A percentile compares a stretch with the other conserved stretches of the same genome.
Conservation (phyloP, 53 echinoderm and acorn worm genomes). For the Patiria pectinifera region DNA sequence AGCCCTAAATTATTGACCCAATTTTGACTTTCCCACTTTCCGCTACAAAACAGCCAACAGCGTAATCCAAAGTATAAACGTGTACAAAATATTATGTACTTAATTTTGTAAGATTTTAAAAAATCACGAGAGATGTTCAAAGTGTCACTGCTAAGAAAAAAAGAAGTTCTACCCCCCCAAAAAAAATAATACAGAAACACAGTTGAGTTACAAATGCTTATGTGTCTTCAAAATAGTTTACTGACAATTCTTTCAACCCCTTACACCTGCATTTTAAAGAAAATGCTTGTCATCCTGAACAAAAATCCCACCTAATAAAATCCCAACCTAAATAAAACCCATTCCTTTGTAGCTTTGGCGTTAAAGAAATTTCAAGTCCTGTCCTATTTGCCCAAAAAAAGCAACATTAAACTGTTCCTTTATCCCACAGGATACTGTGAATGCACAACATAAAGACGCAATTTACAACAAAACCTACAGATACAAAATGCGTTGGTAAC, state of each 20-base stretch:
- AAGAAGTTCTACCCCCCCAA: not conserved
- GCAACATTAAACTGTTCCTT: not conserved
- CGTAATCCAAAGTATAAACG: constrained; percentile 45
- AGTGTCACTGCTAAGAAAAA: not conserved
- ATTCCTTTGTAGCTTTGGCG: not conserved
- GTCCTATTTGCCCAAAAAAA: not conserved
- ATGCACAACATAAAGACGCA: not conserved
- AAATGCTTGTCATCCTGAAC: not conserved
- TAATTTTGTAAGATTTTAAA: not conserved
- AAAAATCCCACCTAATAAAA: not conserved
- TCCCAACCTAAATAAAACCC: not conserved
- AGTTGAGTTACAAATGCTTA: not conserved
- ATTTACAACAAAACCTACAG: not conserved
- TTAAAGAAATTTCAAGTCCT: not conserved
- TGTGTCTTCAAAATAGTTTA: not conserved
- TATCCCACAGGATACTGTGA: not conserved
- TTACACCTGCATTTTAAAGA: not conserved
- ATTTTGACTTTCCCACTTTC: constrained; percentile 11
- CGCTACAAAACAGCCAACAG: constrained; percentile 21
- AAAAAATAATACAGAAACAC: not conserved
- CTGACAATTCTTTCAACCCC: not conserved
- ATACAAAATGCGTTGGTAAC: constrained; percentile 21
- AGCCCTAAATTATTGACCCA: not conserved
- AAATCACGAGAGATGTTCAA: not conserved
- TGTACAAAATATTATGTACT: constrained; percentile 22